Base-by-base conservation (phyloP, 2,888 invertebrate species). In the Ecdyonurus torrentis region DNA sequence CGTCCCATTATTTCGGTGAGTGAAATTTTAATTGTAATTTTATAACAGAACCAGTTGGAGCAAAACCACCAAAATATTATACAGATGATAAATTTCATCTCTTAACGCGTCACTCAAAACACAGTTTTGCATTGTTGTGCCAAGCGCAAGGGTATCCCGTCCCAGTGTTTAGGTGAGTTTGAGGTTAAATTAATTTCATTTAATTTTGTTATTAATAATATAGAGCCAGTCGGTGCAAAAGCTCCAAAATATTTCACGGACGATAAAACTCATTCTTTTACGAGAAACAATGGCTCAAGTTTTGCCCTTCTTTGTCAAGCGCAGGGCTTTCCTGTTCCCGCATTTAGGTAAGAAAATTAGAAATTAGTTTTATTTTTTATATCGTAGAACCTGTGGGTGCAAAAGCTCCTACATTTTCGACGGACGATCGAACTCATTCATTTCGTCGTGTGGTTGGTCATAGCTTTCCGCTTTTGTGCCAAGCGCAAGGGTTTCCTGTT, bases 401-500 rank as follows among this genome's bases (percentile, higher is more conserved):
- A 69, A 82, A 82, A 74, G 78, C 81, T 70, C 82, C 84, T 62
- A 81, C 80, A 65, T 81, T 84, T 74, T 79, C 81, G 66, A 79
- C 79, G 67, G 79, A 78, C 67, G 79, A 80, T 66, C 79, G 81
- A 71, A 76, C 80, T 71, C 78, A 83, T 68, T 83, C 83, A 74
- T 85, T 84, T 74, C 83, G 82, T 72, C 81, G 85, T 73, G 77
- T 75, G 70, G 78, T 77, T 66, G 80, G 79, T 68, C 81, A 81
- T 71, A 80, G 69, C 63, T 66, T 84, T 72, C 81, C 80, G 68
- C 74, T 87, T 71, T 78, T 83, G 69, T 86, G 86, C 73, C 84
- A 83, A 73, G 85, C 86, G 60, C 86, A 86, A 75, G 83, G 81
- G 5, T 85, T 79, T 78, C 89, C 88, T 59, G 81, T 86, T 68